phyloP scores from a whole-genome alignment of 2,113 vertebrate species.

The Carassius auratus region DNA sequence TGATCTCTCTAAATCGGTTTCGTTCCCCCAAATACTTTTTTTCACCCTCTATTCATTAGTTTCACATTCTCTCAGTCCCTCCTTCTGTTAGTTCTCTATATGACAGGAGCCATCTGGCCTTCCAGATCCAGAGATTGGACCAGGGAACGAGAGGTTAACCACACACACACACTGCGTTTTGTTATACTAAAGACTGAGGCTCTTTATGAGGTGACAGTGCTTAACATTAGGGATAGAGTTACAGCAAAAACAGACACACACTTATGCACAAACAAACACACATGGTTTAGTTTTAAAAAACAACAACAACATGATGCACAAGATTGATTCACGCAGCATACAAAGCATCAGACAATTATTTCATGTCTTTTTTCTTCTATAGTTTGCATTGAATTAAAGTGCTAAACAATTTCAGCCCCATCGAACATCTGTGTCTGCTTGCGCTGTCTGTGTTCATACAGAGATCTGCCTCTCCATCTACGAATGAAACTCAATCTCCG shows the following conservation, averaged over 20 bases:
- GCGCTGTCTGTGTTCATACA: not conserved
- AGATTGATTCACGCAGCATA: not conserved
- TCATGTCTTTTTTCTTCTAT: not conserved
- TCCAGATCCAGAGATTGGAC: conserved; percentile 49
- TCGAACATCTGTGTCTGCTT: conserved; percentile 18
- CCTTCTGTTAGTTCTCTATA: conserved; percentile 57
- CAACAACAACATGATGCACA: no score
- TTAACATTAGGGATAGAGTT: conserved; percentile 40
- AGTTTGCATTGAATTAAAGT: not conserved
- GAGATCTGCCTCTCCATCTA: conserved; percentile 40
- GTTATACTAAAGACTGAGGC: conserved; percentile 50
- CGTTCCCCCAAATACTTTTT: conserved; percentile 50
- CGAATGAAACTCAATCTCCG: conserved; percentile 50
- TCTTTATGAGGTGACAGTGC: conserved; percentile 49
- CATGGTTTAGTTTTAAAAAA: no score
- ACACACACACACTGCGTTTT: conserved; percentile 39
- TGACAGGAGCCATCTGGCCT: conserved; percentile 71
- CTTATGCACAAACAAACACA: conserved; percentile 7
- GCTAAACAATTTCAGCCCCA: not conserved
- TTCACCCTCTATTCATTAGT: conserved; percentile 55
- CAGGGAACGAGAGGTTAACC: conserved; percentile 41
- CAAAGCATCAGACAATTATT: not conserved
- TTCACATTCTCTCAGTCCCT: conserved; percentile 55
- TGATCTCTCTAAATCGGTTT: not conserved
- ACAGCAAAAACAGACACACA: conserved; percentile 42